phyloP scores from a whole-genome alignment of 2,113 vertebrate genomes.

The Amazona vittata region DNA sequence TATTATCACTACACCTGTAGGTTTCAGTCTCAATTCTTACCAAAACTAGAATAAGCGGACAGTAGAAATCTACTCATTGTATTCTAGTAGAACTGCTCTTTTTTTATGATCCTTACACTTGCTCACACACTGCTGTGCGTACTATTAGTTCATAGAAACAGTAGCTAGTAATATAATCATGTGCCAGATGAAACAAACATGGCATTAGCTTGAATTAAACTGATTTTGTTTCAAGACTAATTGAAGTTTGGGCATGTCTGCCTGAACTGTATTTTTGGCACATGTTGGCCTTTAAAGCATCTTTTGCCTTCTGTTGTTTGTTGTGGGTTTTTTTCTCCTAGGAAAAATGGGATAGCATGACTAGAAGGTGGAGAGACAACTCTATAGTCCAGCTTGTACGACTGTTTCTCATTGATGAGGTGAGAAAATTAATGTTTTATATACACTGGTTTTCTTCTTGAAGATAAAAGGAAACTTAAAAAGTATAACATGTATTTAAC shows the following conservation, averaged over 20 bases:
- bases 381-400: slow-evolving; percentile 90
- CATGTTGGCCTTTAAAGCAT: neutral
- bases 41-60: neutral
- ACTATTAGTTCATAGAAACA: neutral
- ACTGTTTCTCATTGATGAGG: slow-evolving; percentile 96
- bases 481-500: neutral
- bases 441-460: slow-evolving; percentile 18
- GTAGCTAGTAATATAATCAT: neutral
- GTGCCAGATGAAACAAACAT: neutral
- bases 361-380: slow-evolving; percentile 95
- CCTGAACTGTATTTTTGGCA: neutral
- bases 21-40: slow-evolving; percentile 61
- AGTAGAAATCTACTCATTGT: neutral
- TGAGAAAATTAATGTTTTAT: slow-evolving; percentile 40
- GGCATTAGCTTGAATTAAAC: neutral
- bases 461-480: neutral
- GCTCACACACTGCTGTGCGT: neutral
- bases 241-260: neutral
- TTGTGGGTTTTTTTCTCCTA: slow-evolving; percentile 27
- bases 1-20: slow-evolving; percentile 95
- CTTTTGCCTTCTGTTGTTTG: neutral
- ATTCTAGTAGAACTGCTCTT: neutral
- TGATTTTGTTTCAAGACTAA: neutral
- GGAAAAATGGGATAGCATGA: slow-evolving; percentile 99
- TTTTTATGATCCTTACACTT: neutral